Evolutionary conservation across 2,113 vertebrate genomes (phyloP).

Genomic region (Porphyrio hochstetteri): DNA sequence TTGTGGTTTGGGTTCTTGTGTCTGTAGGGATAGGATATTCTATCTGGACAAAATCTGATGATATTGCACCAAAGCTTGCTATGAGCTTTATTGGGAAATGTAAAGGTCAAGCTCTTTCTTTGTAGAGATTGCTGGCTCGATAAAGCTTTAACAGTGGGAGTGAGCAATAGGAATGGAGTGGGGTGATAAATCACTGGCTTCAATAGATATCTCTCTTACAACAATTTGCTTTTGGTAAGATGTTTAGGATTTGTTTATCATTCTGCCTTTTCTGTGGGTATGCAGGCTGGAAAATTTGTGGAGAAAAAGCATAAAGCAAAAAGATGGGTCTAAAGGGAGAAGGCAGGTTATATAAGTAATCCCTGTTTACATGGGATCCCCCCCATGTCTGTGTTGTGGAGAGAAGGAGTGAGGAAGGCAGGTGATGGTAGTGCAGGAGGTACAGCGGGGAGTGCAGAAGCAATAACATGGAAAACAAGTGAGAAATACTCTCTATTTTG

Average conservation of each 20-base stretch:
- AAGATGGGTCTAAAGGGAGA: not conserved
- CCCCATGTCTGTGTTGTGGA: not conserved
- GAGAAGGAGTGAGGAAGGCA: not conserved
- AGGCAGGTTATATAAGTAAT: not conserved
- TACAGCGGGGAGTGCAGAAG: not conserved
- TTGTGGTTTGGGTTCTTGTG: not conserved
- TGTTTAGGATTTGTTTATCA: not conserved
- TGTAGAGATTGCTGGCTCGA: not conserved
- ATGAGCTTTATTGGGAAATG: not conserved
- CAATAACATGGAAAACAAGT: not conserved
- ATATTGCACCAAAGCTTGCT: constrained; percentile 2
- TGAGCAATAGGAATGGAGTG: constrained; percentile 12
- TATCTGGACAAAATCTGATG: not conserved
- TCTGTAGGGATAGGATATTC: not conserved
- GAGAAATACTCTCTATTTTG: not conserved
- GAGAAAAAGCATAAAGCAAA: accelerated
- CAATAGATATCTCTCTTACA: not conserved
- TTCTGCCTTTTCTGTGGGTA: not conserved
- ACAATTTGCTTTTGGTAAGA: not conserved
- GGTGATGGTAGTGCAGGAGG: not conserved
- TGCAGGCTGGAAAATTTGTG: not conserved
- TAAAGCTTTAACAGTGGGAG: not conserved
- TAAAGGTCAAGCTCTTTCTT: not conserved
- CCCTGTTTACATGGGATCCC: not conserved
- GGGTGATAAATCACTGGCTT: not conserved